These are phyloP conservation scores for Ochotona curzoniae DNA, from an alignment of 2,113 vertebrate species.

Conservation along the genomic window DNA sequence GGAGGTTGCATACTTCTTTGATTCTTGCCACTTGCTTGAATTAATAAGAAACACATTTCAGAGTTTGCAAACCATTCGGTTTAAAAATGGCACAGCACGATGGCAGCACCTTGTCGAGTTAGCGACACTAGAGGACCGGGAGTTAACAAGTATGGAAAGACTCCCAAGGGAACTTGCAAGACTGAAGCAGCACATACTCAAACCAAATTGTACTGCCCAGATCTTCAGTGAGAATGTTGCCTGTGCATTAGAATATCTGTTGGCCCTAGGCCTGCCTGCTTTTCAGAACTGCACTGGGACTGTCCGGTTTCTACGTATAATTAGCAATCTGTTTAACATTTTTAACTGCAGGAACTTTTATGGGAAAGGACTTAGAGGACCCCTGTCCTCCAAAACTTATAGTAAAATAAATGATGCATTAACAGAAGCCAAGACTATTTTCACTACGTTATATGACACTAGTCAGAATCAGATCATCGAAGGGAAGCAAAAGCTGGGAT, in stretches of 20 bases:
- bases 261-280: constrained; percentile 70
- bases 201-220: constrained; percentile 72
- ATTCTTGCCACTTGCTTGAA: constrained; percentile 72
- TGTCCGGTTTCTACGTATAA: constrained; percentile 74
- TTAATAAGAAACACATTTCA: constrained; percentile 82
- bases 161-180: background rate
- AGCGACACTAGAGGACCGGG: constrained; percentile 57
- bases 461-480: constrained; percentile 73
- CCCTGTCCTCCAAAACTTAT: constrained; percentile 64
- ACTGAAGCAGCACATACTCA: constrained; percentile 68
- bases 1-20: constrained; percentile 75
- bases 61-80: constrained; percentile 74
- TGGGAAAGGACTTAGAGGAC: constrained; percentile 62
- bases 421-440: constrained; percentile 77
- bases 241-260: constrained; percentile 70
- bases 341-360: constrained; percentile 74
- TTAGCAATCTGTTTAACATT: constrained; percentile 68
- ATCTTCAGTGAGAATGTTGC: constrained; percentile 81
- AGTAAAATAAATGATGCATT: constrained; percentile 76
- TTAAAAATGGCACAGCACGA: background rate
- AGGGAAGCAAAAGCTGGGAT: constrained; percentile 82
- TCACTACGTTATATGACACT: constrained; percentile 75
- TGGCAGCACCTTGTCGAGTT: constrained; percentile 83
- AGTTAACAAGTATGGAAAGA: background rate
- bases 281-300: constrained; percentile 81